Evolutionary conservation across 2,888 invertebrate species (phyloP), one percentile per base, ranked within the genome.

Genomic region (Cheilosia vernalis): DNA sequence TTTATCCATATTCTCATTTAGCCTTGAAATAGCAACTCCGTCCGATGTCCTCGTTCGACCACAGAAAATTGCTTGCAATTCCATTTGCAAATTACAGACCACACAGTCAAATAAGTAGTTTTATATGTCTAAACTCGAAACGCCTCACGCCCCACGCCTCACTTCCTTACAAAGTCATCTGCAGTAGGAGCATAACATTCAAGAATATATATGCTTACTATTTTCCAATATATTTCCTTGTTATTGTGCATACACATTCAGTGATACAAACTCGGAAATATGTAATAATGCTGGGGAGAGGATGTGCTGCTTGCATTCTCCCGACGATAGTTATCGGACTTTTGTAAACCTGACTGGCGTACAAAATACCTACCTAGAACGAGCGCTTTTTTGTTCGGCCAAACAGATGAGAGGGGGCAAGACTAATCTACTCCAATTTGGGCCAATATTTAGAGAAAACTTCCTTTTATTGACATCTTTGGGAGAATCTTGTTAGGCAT

Each of bases 401-500:
- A 72, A 3, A 30, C 27, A 10, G 55, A 44, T 51, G 27, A 27
- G 6, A 6, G 47, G 53, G 27, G 42, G 33, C 21, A 33, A 27
- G n/a, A 66, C 60, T 74, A 80, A 80, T 61, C 80, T 74, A 21
- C 53, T 58, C 47, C 82, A 77, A 82, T 77, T 82, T 82, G 70
- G 81, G 53, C 51, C 64, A 82, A 60, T 82, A 70, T 81, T 58
- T 58, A 64, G 76, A 64, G 63, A 77, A 77, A 70, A 77, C 63
- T 70, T 67, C 56, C 37, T 73, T 69, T 83, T 79, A 83, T 84
- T 79, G 74, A 64, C 53, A 72, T 61, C 79, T 51, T 76, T 24
- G 53, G 2, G 37, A 44, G 70, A 58, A 70, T 70, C 69, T 70
- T 69, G 58, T 82, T 82, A 77, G 44, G 17, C 44, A 44, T 17